These are phyloP conservation scores for Pachyseris speciosa DNA, from an alignment of 64 coral and sea anemone species.

Conservation along the genomic window DNA sequence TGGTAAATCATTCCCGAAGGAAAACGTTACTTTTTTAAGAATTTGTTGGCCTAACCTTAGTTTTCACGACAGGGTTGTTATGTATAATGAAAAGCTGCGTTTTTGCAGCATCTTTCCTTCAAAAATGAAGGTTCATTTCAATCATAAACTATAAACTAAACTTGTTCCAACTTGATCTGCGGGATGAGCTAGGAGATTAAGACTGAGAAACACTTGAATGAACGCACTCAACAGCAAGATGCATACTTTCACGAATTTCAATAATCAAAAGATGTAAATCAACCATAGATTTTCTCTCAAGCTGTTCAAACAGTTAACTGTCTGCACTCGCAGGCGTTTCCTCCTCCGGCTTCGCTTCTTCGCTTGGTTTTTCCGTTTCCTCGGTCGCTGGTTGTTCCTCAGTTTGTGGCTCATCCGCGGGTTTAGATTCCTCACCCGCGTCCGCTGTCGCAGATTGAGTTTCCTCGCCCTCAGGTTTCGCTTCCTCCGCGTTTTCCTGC, in stretches of 20 bases:
- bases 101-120: too few species aligned
- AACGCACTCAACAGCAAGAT: too few species aligned
- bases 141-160: not conserved
- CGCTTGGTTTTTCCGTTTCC: not conserved
- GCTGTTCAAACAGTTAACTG: not conserved
- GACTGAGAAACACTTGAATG: not conserved
- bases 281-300: not conserved
- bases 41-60: too few species aligned
- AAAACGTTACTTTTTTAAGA: too few species aligned
- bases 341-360: conserved; percentile 4
- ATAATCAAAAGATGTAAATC: not conserved
- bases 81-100: too few species aligned
- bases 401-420: not conserved
- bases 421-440: conserved; percentile 21
- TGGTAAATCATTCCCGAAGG: too few species aligned
- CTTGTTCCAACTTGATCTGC: not conserved
- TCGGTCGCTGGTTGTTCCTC: conserved; percentile 4
- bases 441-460: not conserved
- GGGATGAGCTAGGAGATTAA: not conserved
- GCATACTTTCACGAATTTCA: not conserved
- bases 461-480: not conserved
- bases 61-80: too few species aligned
- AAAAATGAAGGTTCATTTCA: too few species aligned
- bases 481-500: conserved; percentile 8
- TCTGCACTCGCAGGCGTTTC: not conserved